These are phyloP conservation scores for Oegoconia quadripuncta DNA, from an alignment of 2,888 invertebrate species.

Conservation along the genomic window DNA sequence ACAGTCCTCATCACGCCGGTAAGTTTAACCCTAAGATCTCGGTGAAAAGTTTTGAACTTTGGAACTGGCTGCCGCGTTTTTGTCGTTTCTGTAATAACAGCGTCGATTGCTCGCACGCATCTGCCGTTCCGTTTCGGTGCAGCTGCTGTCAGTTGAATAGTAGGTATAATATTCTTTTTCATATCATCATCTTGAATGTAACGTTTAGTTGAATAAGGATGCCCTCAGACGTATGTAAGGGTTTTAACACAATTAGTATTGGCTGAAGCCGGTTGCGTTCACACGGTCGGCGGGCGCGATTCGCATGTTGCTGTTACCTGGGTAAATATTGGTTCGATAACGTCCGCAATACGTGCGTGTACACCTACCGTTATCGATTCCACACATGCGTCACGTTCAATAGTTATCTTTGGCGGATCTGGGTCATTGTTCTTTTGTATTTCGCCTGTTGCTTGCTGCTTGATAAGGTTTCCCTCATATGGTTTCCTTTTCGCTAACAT, in stretches of 20 bases:
- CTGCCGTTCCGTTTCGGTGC: slow-evolving; percentile 67
- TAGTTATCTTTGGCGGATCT: slow-evolving; percentile 73
- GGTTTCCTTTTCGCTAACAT: slow-evolving; percentile 18
- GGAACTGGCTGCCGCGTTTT: slow-evolving; percentile 43
- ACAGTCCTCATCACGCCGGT: slow-evolving; percentile 41
- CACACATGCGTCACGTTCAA: slow-evolving; percentile 73
- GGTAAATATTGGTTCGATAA: slow-evolving; percentile 72
- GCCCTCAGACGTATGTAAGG: slow-evolving; percentile 44
- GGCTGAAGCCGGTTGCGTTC: slow-evolving; percentile 41
- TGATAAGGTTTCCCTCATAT: slow-evolving; percentile 37
- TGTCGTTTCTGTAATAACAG: slow-evolving; percentile 53
- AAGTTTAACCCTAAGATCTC: slow-evolving; percentile 40
- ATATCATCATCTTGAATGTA: slow-evolving; percentile 43
- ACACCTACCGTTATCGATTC: slow-evolving; percentile 73
- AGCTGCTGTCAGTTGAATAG: slow-evolving; percentile 66
- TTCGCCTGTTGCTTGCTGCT: slow-evolving; percentile 43
- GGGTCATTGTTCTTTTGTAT: slow-evolving; percentile 77
- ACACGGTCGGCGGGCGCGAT: slow-evolving; percentile 46
- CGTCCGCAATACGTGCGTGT: slow-evolving; percentile 66
- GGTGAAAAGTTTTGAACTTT: slow-evolving; percentile 39
- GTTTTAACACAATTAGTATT: slow-evolving; percentile 50
- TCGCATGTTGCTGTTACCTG: slow-evolving; percentile 63
- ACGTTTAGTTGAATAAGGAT: slow-evolving; percentile 44
- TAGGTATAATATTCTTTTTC: slow-evolving; percentile 51
- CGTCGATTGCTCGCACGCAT: slow-evolving; percentile 63